phyloP scores from a whole-genome alignment of 2,113 vertebrate species.

The Heterocephalus glaber region DNA sequence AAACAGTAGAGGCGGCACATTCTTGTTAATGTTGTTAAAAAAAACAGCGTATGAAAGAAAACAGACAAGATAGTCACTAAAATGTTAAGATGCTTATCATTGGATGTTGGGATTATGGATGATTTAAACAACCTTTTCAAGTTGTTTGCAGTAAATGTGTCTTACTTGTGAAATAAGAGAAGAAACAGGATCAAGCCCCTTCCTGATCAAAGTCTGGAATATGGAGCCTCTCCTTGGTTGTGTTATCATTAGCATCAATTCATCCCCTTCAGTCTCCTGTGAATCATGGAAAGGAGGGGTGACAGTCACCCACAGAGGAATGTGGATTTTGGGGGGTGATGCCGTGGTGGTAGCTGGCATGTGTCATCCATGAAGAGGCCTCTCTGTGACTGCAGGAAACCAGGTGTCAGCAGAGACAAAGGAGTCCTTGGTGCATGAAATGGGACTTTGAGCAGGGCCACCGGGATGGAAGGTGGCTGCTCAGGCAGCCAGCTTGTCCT shows the following conservation, averaged over 20 bases:
- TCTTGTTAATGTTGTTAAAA: neutral
- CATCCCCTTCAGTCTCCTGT: neutral
- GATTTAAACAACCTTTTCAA: neutral
- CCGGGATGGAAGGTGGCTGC: neutral
- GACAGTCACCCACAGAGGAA: neutral
- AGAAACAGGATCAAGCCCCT: neutral
- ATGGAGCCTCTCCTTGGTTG: no score
- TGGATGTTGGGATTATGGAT: neutral
- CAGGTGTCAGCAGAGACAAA: constrained; percentile 53
- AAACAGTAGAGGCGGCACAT: neutral
- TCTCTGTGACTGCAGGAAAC: constrained; percentile 24
- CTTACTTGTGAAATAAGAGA: neutral
- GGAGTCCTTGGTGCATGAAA: neutral
- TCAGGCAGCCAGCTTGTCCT: neutral
- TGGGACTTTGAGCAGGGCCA: constrained; percentile 23
- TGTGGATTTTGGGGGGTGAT: neutral
- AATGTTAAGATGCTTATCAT: neutral
- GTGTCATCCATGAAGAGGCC: constrained; percentile 40
- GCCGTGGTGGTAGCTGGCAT: neutral
- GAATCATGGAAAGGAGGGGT: neutral
- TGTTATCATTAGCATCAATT: rapidly evolving
- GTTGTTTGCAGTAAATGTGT: neutral
- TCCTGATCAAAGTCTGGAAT: neutral
- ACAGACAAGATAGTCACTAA: neutral
- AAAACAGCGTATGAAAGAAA: neutral